Base-by-base conservation (phyloP, 2,113 vertebrate species). In the Atlantisia rogersi region DNA sequence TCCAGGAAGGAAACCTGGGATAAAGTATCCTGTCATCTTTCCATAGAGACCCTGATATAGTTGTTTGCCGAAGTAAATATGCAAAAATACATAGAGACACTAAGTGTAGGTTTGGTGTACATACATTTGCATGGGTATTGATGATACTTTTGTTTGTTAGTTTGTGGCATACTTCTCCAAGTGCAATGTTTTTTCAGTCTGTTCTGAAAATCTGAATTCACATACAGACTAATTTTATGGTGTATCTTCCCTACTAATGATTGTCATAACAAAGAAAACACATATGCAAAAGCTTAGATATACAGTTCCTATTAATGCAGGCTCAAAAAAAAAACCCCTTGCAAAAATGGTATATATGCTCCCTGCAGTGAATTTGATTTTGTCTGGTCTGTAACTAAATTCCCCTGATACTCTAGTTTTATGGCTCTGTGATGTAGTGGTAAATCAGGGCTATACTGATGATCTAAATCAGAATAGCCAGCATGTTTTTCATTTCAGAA, bases 391-490 rank as follows among this genome's bases (percentile, higher is more conserved):
- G 46, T 73, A 82, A 82, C 77, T 79, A 12, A 85, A 68, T 74
- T 92, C 86, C 80, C 91, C 25, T 42, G 81, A 82, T 28, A 85
- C 59, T 73, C 46, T 53, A 42, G 62, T 93, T 97, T 93, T 94
- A 96, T 67, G 84, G 56, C 2, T 9, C 78, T 92, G 92, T 93
- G 94, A 93, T 96, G 75, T 65, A 95, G 92, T 93, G 90, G 87
- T 79, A 95, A 96, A 94, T 79, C 58, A 70, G 64, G 53, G 48
- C 84, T 73, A 79, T 95, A 80, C 85, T 78, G 79, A 86, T 90
- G 85, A 94, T 86, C 93, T 94, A 82, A 96, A 95, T 94, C 92
- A 97, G 88, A 95, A 95, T 81, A 94, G 71, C 73, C 70, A 74
- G 84, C 75, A 86, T 84, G 81, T 85, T 96, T 94, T 86, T 92